A percentile compares a stretch with the other conserved stretches of the same genome.
Evolutionary conservation across 1,140 invertebrate genomes (phyloP).

Genomic region (Zaprionus africanus): DNA sequence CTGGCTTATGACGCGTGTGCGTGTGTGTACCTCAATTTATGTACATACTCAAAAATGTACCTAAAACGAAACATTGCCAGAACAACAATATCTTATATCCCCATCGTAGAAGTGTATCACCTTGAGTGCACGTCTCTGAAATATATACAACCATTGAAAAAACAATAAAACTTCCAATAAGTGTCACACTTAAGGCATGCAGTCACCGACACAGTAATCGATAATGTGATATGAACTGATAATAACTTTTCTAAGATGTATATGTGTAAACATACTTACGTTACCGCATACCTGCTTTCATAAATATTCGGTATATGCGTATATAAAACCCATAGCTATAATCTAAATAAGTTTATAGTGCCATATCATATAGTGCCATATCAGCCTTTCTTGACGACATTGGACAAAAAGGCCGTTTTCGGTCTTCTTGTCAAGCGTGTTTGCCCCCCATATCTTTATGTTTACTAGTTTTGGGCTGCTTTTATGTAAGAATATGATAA

Average conservation of each 20-base stretch:
- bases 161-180: slow-evolving; percentile 30
- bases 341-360: slow-evolving; percentile 44
- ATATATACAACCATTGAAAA: slow-evolving; percentile 14
- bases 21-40: slow-evolving; percentile 3
- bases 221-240: slow-evolving; percentile 53
- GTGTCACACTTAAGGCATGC: slow-evolving; percentile 29
- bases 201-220: slow-evolving; percentile 64
- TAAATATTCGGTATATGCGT: not conserved
- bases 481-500: slow-evolving; percentile 26
- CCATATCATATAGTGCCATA: slow-evolving; percentile 36
- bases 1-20: not conserved
- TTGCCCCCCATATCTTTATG: slow-evolving; percentile 21
- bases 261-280: slow-evolving; percentile 1
- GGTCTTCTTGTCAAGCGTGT: slow-evolving; percentile 7
- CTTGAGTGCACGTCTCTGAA: slow-evolving; percentile 4
- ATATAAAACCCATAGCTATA: slow-evolving; percentile 9
- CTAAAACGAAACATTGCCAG: slow-evolving; percentile 24
- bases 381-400: slow-evolving; percentile 23
- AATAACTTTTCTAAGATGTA: slow-evolving; percentile 26
- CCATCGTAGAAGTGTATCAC: slow-evolving; percentile 7
- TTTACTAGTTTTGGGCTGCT: not conserved
- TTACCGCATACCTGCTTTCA: not conserved
- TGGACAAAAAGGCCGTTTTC: slow-evolving; percentile 7
- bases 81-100: slow-evolving; percentile 31
- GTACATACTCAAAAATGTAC: slow-evolving; percentile 37